These are phyloP conservation scores for Scaptomyza graminum DNA, from an alignment of 1,140 invertebrate genomes.

Conservation along the genomic window DNA sequence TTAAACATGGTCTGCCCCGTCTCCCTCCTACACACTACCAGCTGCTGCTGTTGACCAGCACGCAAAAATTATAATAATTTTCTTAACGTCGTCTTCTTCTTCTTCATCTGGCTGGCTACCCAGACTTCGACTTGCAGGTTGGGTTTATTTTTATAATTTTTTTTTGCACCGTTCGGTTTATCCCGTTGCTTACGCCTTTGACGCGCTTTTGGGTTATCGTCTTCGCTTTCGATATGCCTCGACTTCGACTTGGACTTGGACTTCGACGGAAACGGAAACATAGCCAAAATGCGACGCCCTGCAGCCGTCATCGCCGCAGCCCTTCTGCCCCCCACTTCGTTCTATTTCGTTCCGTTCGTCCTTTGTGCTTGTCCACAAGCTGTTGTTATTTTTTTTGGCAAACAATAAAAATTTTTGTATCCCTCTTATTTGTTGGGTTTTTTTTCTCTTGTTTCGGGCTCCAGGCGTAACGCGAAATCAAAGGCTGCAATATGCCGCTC, in stretches of 20 bases:
- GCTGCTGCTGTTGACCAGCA: constrained; percentile 60
- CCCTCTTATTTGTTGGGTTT: constrained; percentile 28
- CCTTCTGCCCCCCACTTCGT: not conserved
- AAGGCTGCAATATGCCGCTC: constrained; percentile 75
- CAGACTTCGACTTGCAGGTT: constrained; percentile 4
- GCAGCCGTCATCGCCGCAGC: constrained; percentile 41
- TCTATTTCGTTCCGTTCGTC: not conserved
- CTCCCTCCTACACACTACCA: not conserved
- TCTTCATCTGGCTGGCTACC: constrained; percentile 27
- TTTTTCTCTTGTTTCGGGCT: not conserved
- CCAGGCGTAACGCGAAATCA: constrained; percentile 60
- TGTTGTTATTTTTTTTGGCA: constrained; percentile 80
- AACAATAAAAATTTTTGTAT: constrained; percentile 71
- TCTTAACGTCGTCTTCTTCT: not conserved
- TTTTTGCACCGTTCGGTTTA: constrained; percentile 2
- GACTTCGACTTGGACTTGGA: constrained; percentile 56
- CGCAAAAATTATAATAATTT: constrained; percentile 76
- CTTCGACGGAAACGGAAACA: constrained; percentile 77
- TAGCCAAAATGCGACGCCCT: constrained; percentile 78
- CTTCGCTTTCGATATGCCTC: constrained; percentile 16
- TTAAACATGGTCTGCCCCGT: constrained; percentile 37
- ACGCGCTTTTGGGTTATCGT: constrained; percentile 13
- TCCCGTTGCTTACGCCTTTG: constrained; percentile 33
- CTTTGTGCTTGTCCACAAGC: constrained; percentile 21
- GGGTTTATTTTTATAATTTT: constrained; percentile 23